phyloP scores from a whole-genome alignment of 2,888 invertebrate species.

The Glaucopsyche alexis region DNA sequence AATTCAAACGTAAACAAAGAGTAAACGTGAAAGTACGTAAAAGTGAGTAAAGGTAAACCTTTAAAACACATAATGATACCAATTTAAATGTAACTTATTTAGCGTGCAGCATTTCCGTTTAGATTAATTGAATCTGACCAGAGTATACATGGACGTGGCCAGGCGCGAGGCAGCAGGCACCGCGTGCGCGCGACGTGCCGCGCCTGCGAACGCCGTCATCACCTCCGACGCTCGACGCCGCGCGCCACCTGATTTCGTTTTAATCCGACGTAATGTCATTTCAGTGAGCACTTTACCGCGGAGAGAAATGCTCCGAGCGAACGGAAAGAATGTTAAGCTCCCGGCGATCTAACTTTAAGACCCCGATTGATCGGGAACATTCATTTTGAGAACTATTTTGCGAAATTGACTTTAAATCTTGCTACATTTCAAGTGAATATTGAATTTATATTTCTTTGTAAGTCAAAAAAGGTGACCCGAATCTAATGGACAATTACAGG shows the following conservation, averaged over 20 bases:
- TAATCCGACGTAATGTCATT: neutral
- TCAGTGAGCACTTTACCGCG: neutral
- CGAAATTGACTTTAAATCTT: neutral
- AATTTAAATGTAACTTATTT: no score
- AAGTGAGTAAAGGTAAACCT: no score
- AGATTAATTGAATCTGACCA: no score
- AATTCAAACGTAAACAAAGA: no score
- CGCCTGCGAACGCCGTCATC: neutral
- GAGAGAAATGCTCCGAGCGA: neutral
- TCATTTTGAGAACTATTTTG: neutral
- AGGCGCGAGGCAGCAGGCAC: neutral
- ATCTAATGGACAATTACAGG: no score
- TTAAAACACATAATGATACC: no score
- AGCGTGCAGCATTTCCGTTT: no score
- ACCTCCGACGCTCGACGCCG: neutral
- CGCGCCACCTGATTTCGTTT: neutral
- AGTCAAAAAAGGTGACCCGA: no score
- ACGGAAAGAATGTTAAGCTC: neutral
- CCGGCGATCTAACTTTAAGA: neutral
- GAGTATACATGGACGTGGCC: no score
- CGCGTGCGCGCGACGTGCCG: neutral
- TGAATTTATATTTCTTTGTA: no score
- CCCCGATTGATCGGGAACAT: constrained; percentile 10
- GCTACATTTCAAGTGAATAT: neutral
- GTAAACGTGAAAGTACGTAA: no score